A percentile compares a stretch with the other conserved stretches of the same genome.
phyloP scores from a whole-genome alignment of 2,113 vertebrate genomes.

The Albula goreensis region DNA sequence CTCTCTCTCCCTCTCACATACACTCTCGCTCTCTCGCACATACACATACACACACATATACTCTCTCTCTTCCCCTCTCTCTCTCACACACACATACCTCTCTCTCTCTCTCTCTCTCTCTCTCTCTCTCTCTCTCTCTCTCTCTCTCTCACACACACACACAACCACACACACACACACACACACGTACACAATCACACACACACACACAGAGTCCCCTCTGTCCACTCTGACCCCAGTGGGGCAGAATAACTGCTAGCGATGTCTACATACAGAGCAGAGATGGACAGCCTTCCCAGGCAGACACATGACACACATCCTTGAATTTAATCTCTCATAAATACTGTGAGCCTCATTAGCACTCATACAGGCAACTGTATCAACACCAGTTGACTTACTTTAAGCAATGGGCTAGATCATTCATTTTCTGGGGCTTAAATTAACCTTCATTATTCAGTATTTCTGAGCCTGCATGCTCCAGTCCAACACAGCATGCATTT shows the following conservation, averaged over 20 bases:
- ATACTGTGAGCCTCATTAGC: not conserved
- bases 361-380: not conserved
- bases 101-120: not conserved
- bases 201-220: too few relatives aligned
- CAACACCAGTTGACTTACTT: not conserved
- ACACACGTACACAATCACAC: too few relatives aligned
- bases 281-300: not conserved
- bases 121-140: not conserved
- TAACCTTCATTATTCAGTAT: not conserved
- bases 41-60: too few relatives aligned
- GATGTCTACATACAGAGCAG: not conserved
- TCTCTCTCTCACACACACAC: too few relatives aligned
- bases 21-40: too few relatives aligned
- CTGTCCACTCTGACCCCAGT: too few relatives aligned
- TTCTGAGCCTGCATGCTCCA: not conserved
- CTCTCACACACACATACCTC: constrained; percentile 13
- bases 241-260: not conserved
- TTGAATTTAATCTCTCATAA: not conserved
- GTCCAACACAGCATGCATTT: not conserved
- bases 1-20: not conserved
- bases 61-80: not conserved
- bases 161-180: too few relatives aligned
- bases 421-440: not conserved
- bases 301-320: not conserved
- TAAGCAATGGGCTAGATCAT: not conserved